These are phyloP conservation scores for Chiroxiphia lanceolata DNA, from an alignment of 2,797 vertebrate genomes.

Conservation along the genomic window DNA sequence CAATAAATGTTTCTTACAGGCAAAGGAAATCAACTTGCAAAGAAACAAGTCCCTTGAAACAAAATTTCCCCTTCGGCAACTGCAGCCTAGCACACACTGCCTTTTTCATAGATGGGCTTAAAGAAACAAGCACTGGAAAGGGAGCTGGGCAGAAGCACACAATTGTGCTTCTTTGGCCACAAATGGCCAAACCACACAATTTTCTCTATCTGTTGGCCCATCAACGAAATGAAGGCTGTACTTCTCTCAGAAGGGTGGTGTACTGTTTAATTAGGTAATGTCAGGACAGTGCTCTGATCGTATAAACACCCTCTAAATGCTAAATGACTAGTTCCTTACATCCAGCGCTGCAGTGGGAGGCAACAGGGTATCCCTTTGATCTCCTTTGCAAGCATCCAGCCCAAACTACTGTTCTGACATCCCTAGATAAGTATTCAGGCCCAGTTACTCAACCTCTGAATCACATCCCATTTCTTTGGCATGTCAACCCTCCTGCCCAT, in stretches of 20 bases:
- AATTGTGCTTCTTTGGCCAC: too few relatives aligned
- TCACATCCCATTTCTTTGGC: neutral
- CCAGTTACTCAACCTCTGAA: neutral
- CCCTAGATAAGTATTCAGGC: neutral
- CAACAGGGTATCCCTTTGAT: neutral
- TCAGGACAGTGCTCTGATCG: neutral
- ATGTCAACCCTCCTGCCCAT: neutral
- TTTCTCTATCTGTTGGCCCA: slow-evolving; percentile 3
- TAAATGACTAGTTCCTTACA: neutral
- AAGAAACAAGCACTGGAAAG: neutral
- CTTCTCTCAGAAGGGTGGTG: neutral
- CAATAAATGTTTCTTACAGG: neutral
- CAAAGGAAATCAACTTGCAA: neutral
- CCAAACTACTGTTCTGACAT: neutral
- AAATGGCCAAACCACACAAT: neutral
- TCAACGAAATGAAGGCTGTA: neutral
- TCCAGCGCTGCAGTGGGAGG: neutral
- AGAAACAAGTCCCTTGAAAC: slow-evolving; percentile 10
- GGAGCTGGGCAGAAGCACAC: neutral
- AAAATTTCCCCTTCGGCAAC: neutral
- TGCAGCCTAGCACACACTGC: neutral
- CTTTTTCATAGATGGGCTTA: neutral
- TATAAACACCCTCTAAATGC: neutral
- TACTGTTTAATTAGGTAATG: neutral
- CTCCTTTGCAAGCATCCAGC: neutral